phyloP scores from a whole-genome alignment of 2,888 invertebrate species.

The Adela reaumurella region DNA sequence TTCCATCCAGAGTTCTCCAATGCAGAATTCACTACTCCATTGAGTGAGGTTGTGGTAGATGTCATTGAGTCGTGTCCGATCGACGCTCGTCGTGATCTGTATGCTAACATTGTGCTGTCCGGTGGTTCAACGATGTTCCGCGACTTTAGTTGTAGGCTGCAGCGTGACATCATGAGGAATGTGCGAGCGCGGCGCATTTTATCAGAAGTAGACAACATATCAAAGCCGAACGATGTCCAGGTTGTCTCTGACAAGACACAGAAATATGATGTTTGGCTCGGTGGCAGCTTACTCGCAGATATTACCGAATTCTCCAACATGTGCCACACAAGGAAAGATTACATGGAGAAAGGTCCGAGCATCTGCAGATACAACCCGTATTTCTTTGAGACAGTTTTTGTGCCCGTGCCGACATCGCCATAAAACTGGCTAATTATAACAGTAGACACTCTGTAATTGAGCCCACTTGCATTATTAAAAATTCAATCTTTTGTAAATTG shows the following conservation, averaged over 20 bases:
- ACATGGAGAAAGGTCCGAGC: conserved; percentile 98
- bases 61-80: conserved; percentile 99
- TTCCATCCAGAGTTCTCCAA: conserved; percentile 99
- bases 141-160: conserved; percentile 94
- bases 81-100: conserved; percentile 94
- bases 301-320: conserved; percentile 99
- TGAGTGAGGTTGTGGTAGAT: conserved; percentile 97
- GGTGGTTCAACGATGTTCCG: conserved; percentile 99
- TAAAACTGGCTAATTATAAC: too few species aligned
- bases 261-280: conserved; percentile 99
- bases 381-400: too few species aligned
- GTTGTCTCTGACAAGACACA: conserved; percentile 99
- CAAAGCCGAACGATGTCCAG: conserved; percentile 97
- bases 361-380: conserved; percentile 99
- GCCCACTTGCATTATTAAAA: too few species aligned
- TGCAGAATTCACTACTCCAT: conserved; percentile 97
- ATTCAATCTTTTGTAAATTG: too few species aligned
- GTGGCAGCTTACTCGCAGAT: conserved; percentile 96
- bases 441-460: too few species aligned
- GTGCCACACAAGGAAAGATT: conserved; percentile 98
- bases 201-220: conserved; percentile 88
- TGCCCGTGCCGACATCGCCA: too few species aligned
- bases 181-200: conserved; percentile 91
- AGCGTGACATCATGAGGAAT: conserved; percentile 92
- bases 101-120: conserved; percentile 97